These are phyloP conservation scores for Trematomus loennbergii DNA, from an alignment of 2,113 vertebrate species.

Conservation along the genomic window DNA sequence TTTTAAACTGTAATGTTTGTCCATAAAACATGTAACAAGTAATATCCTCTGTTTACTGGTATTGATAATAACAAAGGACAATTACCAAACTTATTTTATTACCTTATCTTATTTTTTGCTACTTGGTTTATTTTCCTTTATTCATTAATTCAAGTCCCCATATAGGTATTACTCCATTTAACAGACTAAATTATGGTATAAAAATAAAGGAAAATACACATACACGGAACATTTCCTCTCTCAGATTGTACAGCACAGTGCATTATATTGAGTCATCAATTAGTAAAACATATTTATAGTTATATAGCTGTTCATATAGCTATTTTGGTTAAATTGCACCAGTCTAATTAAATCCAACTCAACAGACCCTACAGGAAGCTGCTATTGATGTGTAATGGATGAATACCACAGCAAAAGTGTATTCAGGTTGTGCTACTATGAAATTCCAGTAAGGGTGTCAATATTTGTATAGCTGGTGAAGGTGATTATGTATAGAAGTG, in stretches of 20 bases:
- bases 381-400: slow-evolving; percentile 5
- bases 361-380: not conserved
- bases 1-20: slow-evolving; percentile 12
- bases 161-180: not conserved
- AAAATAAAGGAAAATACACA: not conserved
- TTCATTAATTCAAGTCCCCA: not conserved
- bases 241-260: not conserved
- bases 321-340: not conserved
- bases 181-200: not conserved
- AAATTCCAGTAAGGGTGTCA: slow-evolving; percentile 28
- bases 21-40: slow-evolving; percentile 3
- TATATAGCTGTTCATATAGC: not conserved
- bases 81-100: not conserved
- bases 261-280: not conserved
- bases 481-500: slow-evolving; percentile 23
- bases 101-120: not conserved
- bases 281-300: not conserved
- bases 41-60: not conserved
- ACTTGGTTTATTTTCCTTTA: not conserved
- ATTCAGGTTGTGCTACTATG: not conserved
- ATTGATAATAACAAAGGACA: not conserved
- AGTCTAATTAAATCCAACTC: not conserved
- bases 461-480: slow-evolving; percentile 63
- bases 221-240: not conserved
- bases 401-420: slow-evolving; percentile 2